Base-by-base conservation (phyloP, 2,888 invertebrate genomes). In the Euzetes globulus region DNA sequence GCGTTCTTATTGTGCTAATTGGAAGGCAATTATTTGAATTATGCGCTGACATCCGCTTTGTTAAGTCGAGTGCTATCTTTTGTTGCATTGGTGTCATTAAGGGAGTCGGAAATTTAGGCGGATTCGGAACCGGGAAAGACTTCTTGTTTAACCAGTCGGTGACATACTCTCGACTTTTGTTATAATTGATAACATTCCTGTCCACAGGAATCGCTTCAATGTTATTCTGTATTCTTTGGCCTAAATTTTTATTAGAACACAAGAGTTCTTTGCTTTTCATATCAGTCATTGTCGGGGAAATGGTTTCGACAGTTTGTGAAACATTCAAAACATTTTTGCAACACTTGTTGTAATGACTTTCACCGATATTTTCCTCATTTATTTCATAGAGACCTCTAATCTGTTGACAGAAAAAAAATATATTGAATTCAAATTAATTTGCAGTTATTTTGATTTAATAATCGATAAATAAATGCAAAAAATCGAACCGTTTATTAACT, bases 401-500 rank as follows among this genome's bases (percentile, higher is more conserved):
- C 63, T 63, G 27, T 33, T 33, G 37, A 63, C 15, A n/a, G 15
- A 33, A 63, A 37, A 25, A 33, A 58, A 27, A 58, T 25, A 27
- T 58, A 19, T 25, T 41, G 13, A 41, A 25, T 58, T 22, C 6
- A 58, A 58, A 58, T 58, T 19, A 25, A 19, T 27, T 25, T 25
- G 3, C 13, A 58, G 11, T 58, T 17, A 22, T 7, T 1, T 50
- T 5, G 15, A 7, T 9, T n/a, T 58, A 7, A 58, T 58, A 58
- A 25, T 58, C 25, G 22, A 58, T 58, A 58, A 58, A 7, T 55
- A 55, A 19, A 25, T 13, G 58, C 7, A 4, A 55, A 55, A 15
- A 58, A 58, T 25, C 27, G 50, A 58, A 58, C 58, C 58, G 58
- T 58, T 27, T n/a, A 27, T 58, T 58, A 58, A 58, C 58, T 58